Base-by-base conservation (phyloP, 1,140 invertebrate genomes). In the Triops cancriformis region DNA sequence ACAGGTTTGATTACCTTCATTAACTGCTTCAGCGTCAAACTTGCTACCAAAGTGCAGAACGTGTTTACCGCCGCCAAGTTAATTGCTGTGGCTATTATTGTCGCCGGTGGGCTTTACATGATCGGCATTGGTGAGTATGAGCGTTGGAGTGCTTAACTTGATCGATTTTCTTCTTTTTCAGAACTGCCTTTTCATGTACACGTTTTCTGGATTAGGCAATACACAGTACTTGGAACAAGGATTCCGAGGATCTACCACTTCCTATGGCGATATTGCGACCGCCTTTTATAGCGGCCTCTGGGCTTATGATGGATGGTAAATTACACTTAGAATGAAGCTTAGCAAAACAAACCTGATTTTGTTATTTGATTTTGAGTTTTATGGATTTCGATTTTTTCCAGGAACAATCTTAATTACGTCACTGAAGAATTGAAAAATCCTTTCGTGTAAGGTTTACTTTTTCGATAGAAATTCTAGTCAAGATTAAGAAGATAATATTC, bases 341-440 rank as follows among this genome's bases (percentile, higher is more conserved):
- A 37, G 2, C 31, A 37, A 2, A 37, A 37, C 31, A 37, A 37
- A 37, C 31, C 31, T 4, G 7, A 37, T 37, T 37, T 37, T 7
- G n/a, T n/a, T n/a, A n/a, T n/a, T n/a, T n/a, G n/a, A n/a, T n/a
- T n/a, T n/a, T n/a, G n/a, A n/a, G n/a, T n/a, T n/a, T n/a, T n/a
- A n/a, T n/a, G 10, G 26, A 75, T 78, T n/a, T 72, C 72, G 64
- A 51, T 78, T 78, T 77, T 80, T 78, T 75, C 27, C 79, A 86
- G 85, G 86, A 99, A 98, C 85, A 98, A 98, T 86, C 88, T 98
- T 73, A 99, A 98, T 86, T 99, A 98, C 87, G 97, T 99, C 26
- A 98, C 98, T 72, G 98, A 99, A 86, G 98, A 99, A 87, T 94
- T 99, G 80, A 95, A 98, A 85, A 96, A 98, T 85, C 98, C 98